Percentiles rank a stretch among this genome's conserved stretches.
Conservation (phyloP, 2,113 vertebrate genomes). For the Orientallactaga bullata region DNA sequence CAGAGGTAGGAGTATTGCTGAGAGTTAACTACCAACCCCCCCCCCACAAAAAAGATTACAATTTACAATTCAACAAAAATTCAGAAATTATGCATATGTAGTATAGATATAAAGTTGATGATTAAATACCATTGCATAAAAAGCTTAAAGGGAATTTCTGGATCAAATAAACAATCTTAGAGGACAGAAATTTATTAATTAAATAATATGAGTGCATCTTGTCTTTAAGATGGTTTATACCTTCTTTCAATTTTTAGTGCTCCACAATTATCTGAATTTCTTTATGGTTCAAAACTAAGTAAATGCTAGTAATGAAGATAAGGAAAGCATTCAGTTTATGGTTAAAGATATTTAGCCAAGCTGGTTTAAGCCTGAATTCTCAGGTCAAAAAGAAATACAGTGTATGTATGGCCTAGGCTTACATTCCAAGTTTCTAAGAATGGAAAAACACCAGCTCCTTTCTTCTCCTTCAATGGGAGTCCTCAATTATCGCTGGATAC, state of each 20-base stretch:
- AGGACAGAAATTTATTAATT: neutral
- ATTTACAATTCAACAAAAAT: neutral
- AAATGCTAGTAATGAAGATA: neutral
- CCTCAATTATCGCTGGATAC: too few relatives aligned
- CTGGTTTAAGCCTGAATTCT: too few relatives aligned
- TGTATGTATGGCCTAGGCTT: too few relatives aligned
- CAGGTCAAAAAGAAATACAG: too few relatives aligned
- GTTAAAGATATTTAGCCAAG: too few relatives aligned
- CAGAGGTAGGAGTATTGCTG: too few relatives aligned
- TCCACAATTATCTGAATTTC: neutral
- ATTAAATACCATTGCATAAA: neutral
- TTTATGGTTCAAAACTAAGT: neutral
- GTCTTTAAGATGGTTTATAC: neutral
- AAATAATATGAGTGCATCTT: neutral
- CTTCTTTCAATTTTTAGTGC: neutral
- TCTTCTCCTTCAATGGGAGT: too few relatives aligned
- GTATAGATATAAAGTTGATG: neutral
- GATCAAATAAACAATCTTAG: neutral
- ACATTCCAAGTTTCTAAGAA: too few relatives aligned
- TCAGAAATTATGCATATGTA: neutral
- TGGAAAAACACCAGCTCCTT: too few relatives aligned
- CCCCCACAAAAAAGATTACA: neutral
- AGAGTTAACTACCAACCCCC: too few relatives aligned
- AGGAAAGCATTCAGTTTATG: too few relatives aligned
- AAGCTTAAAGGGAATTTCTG: neutral